These are phyloP conservation scores for Gymnoscopelus braueri DNA, from an alignment of 2,797 vertebrate genomes.

Conservation along the genomic window DNA sequence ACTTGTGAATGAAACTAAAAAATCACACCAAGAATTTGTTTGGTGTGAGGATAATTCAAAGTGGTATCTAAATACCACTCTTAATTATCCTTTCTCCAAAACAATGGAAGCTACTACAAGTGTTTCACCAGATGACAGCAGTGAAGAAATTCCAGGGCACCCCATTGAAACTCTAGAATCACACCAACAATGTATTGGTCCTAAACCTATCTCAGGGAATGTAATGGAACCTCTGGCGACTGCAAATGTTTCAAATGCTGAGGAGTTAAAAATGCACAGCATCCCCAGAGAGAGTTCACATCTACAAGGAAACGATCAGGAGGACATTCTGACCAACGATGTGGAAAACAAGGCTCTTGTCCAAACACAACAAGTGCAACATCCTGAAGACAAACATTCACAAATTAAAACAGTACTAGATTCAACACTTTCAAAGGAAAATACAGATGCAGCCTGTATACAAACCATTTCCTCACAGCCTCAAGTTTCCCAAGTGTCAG, in stretches of 20 bases:
- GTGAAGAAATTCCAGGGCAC: conserved; percentile 17
- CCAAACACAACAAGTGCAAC: conserved; percentile 11
- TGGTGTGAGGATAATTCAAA: too few relatives aligned
- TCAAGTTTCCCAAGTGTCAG: conserved; percentile 15
- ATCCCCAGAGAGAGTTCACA: conserved; percentile 15
- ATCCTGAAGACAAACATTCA: neutral
- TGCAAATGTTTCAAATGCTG: conserved; percentile 13
- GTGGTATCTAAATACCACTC: neutral
- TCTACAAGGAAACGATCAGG: conserved; percentile 35
- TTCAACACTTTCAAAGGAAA: conserved; percentile 3
- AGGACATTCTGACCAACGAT: conserved; percentile 26
- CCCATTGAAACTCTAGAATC: conserved; percentile 9
- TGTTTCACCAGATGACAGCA: neutral
- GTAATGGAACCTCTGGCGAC: neutral
- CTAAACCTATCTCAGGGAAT: conserved; percentile 18
- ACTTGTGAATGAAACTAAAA: neutral
- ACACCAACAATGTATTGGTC: conserved; percentile 8
- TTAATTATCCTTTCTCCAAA: conserved; percentile 16
- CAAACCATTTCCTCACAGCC: neutral
- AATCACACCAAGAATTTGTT: conserved; percentile 26
- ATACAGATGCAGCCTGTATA: neutral
- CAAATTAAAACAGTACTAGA: conserved; percentile 6
- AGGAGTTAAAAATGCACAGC: conserved; percentile 16
- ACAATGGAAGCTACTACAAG: conserved; percentile 11
- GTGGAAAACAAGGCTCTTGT: neutral